Evolutionary conservation across 1,140 invertebrate species (phyloP).

Genomic region (Nebria ingens): DNA sequence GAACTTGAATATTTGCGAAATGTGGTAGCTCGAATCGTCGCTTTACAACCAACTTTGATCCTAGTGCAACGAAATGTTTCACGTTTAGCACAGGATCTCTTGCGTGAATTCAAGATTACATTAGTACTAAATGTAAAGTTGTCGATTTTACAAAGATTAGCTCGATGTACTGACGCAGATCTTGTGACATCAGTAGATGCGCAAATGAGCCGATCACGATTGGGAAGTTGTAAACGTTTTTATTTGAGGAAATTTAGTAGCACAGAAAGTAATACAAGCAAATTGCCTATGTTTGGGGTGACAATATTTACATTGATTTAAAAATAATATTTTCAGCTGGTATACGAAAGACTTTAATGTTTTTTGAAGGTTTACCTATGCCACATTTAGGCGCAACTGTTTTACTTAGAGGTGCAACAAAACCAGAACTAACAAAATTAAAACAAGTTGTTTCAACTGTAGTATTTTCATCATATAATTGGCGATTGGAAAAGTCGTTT

Average conservation of each 20-base stretch:
- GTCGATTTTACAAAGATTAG: conserved; percentile 71
- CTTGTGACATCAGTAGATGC: conserved; percentile 85
- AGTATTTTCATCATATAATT: conserved; percentile 83
- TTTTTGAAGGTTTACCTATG: conserved; percentile 81
- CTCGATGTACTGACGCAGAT: conserved; percentile 74
- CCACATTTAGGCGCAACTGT: conserved; percentile 83
- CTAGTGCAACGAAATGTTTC: conserved; percentile 85
- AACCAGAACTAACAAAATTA: conserved; percentile 66
- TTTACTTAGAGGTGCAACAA: conserved; percentile 66
- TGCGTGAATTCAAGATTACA: conserved; percentile 71
- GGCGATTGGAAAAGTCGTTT: conserved; percentile 83
- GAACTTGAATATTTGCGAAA: conserved; percentile 84
- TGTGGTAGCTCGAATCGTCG: conserved; percentile 77
- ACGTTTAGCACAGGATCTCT: conserved; percentile 74
- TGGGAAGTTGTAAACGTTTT: conserved; percentile 83
- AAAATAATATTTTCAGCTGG: conserved; percentile 42
- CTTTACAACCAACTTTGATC: conserved; percentile 76
- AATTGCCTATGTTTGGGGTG: neutral
- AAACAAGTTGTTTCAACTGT: conserved; percentile 74
- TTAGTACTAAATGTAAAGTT: conserved; percentile 82
- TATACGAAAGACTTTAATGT: conserved; percentile 75
- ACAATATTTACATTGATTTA: conserved; percentile 5
- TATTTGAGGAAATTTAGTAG: conserved; percentile 52
- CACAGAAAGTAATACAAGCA: conserved; percentile 40
- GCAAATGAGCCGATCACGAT: conserved; percentile 66